Evolutionary conservation across 2,113 vertebrate genomes (phyloP).

Genomic region (Periophthalmus modestus): DNA sequence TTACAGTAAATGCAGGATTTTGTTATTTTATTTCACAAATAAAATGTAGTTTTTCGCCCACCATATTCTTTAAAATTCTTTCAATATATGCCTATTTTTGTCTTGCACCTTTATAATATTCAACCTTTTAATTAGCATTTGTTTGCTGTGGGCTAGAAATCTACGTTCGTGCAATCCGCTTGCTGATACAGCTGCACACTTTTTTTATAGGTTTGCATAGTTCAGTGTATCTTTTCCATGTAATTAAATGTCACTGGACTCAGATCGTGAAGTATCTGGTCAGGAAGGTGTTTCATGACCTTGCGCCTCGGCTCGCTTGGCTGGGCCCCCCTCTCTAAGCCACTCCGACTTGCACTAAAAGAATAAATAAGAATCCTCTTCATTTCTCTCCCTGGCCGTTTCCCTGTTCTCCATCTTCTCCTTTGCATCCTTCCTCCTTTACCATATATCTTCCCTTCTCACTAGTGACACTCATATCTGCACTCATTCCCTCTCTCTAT

Average conservation of each 20-base stretch:
- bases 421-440: constrained; percentile 7
- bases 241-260: constrained; percentile 70
- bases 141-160: constrained; percentile 7
- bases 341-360: constrained; percentile 26
- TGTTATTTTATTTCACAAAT: background rate
- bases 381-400: constrained; percentile 20
- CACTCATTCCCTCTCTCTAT: constrained; percentile 22
- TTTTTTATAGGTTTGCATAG: constrained; percentile 24
- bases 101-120: constrained; percentile 1
- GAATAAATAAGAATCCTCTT: constrained; percentile 17
- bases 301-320: constrained; percentile 41
- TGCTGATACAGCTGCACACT: background rate
- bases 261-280: constrained; percentile 45
- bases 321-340: constrained; percentile 53
- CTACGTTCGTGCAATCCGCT: constrained; percentile 10
- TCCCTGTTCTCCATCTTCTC: background rate
- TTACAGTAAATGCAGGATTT: too few species aligned
- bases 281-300: constrained; percentile 59
- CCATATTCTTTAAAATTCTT: background rate
- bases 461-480: constrained; percentile 34
- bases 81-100: background rate
- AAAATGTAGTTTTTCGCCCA: background rate
- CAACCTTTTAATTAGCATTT: constrained; percentile 16
- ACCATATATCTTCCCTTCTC: constrained; percentile 27
- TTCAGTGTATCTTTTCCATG: constrained; percentile 57